Evolutionary conservation across 35 echinoderm and acorn worm species (phyloP).

Genomic region (Heliocidaris tuberculata): DNA sequence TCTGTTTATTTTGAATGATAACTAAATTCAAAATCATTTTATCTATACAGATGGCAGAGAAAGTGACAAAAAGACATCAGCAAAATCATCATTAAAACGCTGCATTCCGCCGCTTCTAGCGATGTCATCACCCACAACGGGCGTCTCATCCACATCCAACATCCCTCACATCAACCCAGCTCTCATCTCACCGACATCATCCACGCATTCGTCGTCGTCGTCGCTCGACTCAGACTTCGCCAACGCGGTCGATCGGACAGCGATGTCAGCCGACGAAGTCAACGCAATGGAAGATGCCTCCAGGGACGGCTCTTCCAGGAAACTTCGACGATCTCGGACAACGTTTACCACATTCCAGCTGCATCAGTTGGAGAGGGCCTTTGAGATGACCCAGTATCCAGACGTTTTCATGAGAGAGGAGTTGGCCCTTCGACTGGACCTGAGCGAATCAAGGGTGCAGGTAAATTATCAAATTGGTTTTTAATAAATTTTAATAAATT

Average conservation of each 20-base stretch:
- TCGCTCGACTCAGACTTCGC: neutral
- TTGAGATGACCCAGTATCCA: slow-evolving; percentile 97
- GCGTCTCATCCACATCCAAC: neutral
- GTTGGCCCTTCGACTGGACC: slow-evolving; percentile 71
- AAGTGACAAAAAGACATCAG: neutral
- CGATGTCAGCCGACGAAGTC: neutral
- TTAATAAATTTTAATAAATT: neutral
- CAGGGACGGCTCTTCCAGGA: neutral
- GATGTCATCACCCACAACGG: neutral
- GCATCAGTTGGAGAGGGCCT: slow-evolving; percentile 87
- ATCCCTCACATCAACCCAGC: slow-evolving; percentile 12
- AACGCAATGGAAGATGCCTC: neutral
- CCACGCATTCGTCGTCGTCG: slow-evolving; percentile 12
- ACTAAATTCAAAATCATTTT: neutral
- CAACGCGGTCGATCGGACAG: neutral
- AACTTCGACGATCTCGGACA: slow-evolving; percentile 78
- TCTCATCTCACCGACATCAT: slow-evolving; percentile 13
- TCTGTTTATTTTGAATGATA: too few species aligned
- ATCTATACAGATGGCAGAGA: neutral
- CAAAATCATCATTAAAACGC: neutral
- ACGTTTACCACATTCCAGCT: slow-evolving; percentile 96
- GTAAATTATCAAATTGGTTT: slow-evolving; percentile 25
- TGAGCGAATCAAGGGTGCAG: slow-evolving; percentile 94
- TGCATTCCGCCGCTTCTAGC: neutral
- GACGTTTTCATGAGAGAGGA: slow-evolving; percentile 89